Base-by-base conservation (phyloP, 2,113 vertebrate genomes). In the Oenanthe melanoleuca region DNA sequence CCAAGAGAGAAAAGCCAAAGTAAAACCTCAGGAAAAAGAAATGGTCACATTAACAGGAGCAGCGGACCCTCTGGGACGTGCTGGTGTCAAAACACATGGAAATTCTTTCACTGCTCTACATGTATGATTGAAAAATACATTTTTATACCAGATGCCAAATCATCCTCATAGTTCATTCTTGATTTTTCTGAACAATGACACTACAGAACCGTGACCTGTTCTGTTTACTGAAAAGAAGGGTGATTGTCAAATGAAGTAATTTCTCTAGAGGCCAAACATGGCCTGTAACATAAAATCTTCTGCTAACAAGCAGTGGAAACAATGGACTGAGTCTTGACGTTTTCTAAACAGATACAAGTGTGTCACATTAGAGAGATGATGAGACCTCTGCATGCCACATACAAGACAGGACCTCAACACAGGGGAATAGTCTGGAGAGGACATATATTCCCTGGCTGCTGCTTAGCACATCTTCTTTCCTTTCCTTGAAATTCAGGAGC, bases 21-120 rank as follows among this genome's bases (percentile, higher is more conserved):
- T 26, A 81, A 93, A 87, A 75, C 20, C 21, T 78, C 44, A 72
- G 40, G 25, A 71, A 44, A 80, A 28, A 60, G 26, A 67, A 78
- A 42, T 1, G 0, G 50, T 24, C 17, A 20, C 0, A 0, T 25
- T 53, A 74, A 84, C 33, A 78, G 15, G 21, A 72, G 37, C 49
- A 64, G 79, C 2, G 3, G 45, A 37, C 15, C 24, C 40, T 79
- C 31, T 29, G 19, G 45, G 22, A 33, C 50, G 17, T 44, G 24
- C 23, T 80, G n/a, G 9, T 61, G 55, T 67, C 53, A 49, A 78
- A 42, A 86, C 37, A 66, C 21, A 25, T 10, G 38, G 55, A 42
- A 6, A 61, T 38, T 69, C 23, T 14, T 77, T 49, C 33, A 50
- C 15, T 17, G 52, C 21, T 64, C 13, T 18, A 61, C 22, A 40